Evolutionary conservation across 92 coral and sea anemone species (phyloP).

Genomic region (Palythoa grandis): DNA sequence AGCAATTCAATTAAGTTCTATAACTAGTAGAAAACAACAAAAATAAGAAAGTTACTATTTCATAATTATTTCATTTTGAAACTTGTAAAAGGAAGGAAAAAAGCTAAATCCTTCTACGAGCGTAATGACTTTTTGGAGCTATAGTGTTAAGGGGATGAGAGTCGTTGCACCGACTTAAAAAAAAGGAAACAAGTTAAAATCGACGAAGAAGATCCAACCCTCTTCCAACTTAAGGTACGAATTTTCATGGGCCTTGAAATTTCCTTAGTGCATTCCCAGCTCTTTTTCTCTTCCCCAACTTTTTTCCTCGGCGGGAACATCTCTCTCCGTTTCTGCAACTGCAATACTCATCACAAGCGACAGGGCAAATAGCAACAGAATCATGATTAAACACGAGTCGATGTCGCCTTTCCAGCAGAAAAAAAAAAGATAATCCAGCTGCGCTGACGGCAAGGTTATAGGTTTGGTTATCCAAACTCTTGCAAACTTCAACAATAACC

Average conservation of each 20-base stretch:
- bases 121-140: no score
- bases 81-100: no score
- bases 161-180: no score
- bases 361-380: background rate
- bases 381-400: background rate
- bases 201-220: background rate
- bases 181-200: background rate
- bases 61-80: no score
- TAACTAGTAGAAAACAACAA: no score
- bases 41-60: no score
- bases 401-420: background rate
- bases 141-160: no score
- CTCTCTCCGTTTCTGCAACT: background rate
- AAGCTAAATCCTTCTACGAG: no score
- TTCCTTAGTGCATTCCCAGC: background rate
- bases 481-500: background rate
- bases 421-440: background rate
- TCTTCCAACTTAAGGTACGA: background rate
- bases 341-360: slow-evolving; percentile 5
- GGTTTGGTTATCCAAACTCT: background rate
- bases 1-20: no score
- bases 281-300: background rate
- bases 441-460: background rate
- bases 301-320: no score
- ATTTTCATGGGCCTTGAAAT: background rate